Evolutionary conservation across 2,888 invertebrate species (phyloP).

Genomic region (Drosophila kambysellisi): DNA sequence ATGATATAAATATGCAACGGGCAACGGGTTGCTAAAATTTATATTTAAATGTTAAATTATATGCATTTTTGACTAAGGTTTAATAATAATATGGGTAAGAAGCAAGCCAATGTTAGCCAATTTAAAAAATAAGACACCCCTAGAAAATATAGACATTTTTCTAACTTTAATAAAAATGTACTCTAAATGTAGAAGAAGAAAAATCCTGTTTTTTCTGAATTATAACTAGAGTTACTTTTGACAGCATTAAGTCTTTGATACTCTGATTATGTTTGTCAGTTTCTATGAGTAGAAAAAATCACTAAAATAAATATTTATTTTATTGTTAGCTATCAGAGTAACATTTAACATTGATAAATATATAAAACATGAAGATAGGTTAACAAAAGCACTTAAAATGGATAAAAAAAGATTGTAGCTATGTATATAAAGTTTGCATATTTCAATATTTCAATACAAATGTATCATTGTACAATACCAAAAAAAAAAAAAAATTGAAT

Average conservation of each 20-base stretch:
- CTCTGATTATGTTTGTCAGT: too few species aligned
- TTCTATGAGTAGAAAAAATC: background rate
- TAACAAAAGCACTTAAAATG: background rate
- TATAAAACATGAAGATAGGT: background rate
- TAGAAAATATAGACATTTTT: too few species aligned
- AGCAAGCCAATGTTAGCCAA: too few species aligned
- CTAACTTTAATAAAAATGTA: background rate
- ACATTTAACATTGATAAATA: background rate
- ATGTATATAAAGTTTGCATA: background rate
- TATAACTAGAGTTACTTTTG: background rate
- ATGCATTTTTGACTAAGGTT: too few species aligned
- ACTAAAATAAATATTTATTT: background rate
- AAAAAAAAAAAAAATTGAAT: background rate
- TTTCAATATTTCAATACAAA: background rate
- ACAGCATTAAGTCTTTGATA: background rate
- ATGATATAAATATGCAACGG: background rate
- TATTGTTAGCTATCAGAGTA: background rate
- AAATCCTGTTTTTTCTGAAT: background rate
- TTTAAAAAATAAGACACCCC: too few species aligned
- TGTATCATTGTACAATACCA: slow-evolving; percentile 30
- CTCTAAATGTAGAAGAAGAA: too few species aligned
- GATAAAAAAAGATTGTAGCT: background rate
- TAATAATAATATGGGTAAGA: too few species aligned
- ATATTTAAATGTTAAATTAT: too few species aligned
- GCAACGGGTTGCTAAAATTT: background rate